phyloP scores from a whole-genome alignment of 1,140 invertebrate genomes.

The Lycorma delicatula region DNA sequence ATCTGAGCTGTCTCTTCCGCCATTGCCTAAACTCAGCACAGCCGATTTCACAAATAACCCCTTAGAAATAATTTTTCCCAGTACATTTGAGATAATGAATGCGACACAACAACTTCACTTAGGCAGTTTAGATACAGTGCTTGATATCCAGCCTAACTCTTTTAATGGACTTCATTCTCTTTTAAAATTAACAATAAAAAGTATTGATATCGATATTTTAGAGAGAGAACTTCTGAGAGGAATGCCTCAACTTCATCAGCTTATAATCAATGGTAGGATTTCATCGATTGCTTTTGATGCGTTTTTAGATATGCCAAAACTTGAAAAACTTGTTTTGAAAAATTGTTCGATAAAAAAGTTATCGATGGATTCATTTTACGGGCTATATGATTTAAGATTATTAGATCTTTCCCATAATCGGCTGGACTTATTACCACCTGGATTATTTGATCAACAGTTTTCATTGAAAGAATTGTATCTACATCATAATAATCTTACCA shows the following conservation, averaged over 20 bases:
- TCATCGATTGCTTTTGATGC: conserved; percentile 54
- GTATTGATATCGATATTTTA: conserved; percentile 46
- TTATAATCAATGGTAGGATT: conserved; percentile 48
- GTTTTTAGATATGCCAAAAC: conserved; percentile 48
- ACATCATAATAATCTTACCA: conserved; percentile 48
- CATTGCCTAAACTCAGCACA: conserved; percentile 50
- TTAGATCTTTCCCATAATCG: conserved; percentile 56
- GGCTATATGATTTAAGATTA: conserved; percentile 45
- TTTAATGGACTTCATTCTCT: conserved; percentile 50
- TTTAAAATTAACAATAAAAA: conserved; percentile 44
- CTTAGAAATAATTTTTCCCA: conserved; percentile 54
- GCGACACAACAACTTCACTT: conserved; percentile 50
- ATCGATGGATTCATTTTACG: conserved; percentile 60
- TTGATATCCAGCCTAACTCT: conserved; percentile 50
- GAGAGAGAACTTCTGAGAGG: conserved; percentile 52
- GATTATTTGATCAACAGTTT: conserved; percentile 50
- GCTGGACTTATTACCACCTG: conserved; percentile 47
- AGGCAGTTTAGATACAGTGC: conserved; percentile 42
- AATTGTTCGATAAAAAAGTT: conserved; percentile 51
- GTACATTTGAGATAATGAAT: conserved; percentile 47
- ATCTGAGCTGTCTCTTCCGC: conserved; percentile 58
- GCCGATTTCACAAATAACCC: conserved; percentile 57
- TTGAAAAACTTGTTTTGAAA: conserved; percentile 50
- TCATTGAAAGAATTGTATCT: conserved; percentile 51
- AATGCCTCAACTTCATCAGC: conserved; percentile 43